Evolutionary conservation across 92 coral and sea anemone genomes (phyloP).

Genomic region (Plumapathes pennacea): DNA sequence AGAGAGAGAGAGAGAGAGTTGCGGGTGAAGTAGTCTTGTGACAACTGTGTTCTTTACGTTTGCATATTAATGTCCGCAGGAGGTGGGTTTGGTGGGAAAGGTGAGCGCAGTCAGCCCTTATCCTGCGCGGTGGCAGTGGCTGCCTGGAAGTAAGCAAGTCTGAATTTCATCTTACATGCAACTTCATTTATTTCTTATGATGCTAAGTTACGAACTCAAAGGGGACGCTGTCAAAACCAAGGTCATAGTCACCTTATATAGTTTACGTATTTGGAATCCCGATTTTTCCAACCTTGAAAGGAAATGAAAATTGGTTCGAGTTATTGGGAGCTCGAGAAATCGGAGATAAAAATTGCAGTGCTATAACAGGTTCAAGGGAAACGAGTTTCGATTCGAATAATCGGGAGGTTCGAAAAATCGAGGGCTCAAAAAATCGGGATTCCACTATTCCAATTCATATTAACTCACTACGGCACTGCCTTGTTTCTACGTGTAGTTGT

Average conservation of each 20-base stretch:
- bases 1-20: no score
- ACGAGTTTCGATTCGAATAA: no score
- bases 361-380: no score
- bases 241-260: no score
- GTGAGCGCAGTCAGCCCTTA: conserved; percentile 2
- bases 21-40: neutral
- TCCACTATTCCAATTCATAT: neutral
- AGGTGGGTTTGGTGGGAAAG: conserved; percentile 48
- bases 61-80: conserved; percentile 1
- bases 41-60: neutral
- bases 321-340: neutral
- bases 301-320: neutral
- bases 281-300: neutral
- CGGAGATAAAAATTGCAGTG: neutral
- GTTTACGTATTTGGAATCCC: no score
- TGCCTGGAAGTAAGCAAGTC: conserved; percentile 19
- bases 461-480: no score
- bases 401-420: no score
- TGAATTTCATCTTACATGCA: neutral
- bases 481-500: no score
- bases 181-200: no score
- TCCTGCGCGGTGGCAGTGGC: conserved; percentile 41
- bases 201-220: no score
- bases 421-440: neutral
- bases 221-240: no score